phyloP scores from a whole-genome alignment of 2,888 invertebrate species.

The Rotaria magnacalcarata region DNA sequence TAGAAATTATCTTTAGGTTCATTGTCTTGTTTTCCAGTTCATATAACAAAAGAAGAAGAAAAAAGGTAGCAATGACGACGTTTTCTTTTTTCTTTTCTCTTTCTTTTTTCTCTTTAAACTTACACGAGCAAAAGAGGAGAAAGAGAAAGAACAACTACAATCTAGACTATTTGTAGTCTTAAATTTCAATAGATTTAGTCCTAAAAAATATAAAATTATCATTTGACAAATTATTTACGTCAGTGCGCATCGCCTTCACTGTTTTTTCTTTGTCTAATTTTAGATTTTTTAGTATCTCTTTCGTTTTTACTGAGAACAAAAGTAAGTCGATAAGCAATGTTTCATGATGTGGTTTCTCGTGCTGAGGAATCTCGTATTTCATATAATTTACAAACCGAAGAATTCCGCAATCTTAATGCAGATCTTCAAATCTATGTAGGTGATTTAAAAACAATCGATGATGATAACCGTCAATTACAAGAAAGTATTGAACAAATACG shows the following conservation, averaged over 20 bases:
- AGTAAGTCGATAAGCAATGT: background rate
- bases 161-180: background rate
- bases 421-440: background rate
- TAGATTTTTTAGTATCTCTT: no score
- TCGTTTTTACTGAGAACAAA: no score
- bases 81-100: background rate
- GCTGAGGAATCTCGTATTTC: background rate
- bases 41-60: background rate
- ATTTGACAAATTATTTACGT: background rate
- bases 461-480: background rate
- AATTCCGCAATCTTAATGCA: background rate
- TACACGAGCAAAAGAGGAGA: background rate
- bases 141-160: background rate
- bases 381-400: slow-evolving; percentile 1
- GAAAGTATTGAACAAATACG: background rate
- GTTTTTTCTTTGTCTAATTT: no score
- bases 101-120: background rate
- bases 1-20: background rate
- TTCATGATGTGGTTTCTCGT: background rate
- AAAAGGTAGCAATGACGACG: background rate
- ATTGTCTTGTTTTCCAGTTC: background rate
- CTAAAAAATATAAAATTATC: background rate
- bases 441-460: background rate
- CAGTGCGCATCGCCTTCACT: no score
- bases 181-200: background rate